Evolutionary conservation across 2,888 invertebrate species (phyloP), one percentile per base, ranked within the genome.

Genomic region (Cryptophagus acutangulus): DNA sequence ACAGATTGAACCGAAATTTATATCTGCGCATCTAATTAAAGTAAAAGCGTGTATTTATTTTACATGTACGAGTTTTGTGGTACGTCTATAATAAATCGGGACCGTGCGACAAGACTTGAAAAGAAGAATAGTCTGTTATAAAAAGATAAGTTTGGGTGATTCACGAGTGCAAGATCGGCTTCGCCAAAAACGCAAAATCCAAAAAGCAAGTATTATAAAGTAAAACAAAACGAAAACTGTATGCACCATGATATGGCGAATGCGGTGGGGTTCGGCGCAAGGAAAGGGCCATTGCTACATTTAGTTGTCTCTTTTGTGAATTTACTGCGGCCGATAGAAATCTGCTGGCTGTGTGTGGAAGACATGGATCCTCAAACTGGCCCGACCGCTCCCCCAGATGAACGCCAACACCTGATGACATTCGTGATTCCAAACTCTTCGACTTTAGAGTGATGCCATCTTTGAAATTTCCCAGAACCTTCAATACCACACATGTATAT

Each of bases 251-350:
- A 41, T 43, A n/a, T n/a, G n/a, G n/a, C n/a, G n/a, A 41, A 37
- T 40, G 33, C 26, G 30, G 41, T 42, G 39, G 41, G 24, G 38
- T 17, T n/a, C 42, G 46, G 37, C 49, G 44, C 39, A 51, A 43
- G 45, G 45, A 47, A 42, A 52, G 45, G 44, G 26, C 35, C 38
- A 51, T 51, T 52, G 56, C 53, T 57, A 57, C 57, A 58, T 57
- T 57, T 57, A 57, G 54, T 55, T 57, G 57, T 58, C 55, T 56
- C 54, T 55, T 55, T 55, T 45, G 52, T 53, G 55, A 58, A 66
- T 66, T 66, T 66, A 67, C 62, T 60, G 61, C 63, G 54, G 40
- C 58, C 60, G 66, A 67, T 67, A 65, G 61, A 61, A 62, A 67
- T 67, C 66, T 66, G 60, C 59, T 47, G 55, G 51, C 49, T 43